Percentiles rank a stretch among this genome's conserved stretches.
These are phyloP conservation scores for Hylaea fasciaria DNA, from an alignment of 2,888 invertebrate genomes.

Conservation along the genomic window DNA sequence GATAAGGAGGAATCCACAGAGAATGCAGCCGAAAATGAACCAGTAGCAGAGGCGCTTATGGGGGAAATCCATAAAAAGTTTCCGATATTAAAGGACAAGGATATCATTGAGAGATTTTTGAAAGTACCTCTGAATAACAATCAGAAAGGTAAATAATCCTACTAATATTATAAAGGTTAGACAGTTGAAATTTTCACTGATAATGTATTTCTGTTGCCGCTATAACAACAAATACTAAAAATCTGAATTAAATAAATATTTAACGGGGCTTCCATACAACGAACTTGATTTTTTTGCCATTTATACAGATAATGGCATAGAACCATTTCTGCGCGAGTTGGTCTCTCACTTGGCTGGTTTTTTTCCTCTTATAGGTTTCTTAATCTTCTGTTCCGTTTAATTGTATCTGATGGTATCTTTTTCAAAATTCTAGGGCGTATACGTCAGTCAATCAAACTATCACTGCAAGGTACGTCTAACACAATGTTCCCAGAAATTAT, in stretches of 20 bases:
- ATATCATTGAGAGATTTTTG: constrained; percentile 59
- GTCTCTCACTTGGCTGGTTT: no score
- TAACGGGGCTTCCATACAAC: no score
- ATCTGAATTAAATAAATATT: no score
- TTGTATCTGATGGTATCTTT: neutral
- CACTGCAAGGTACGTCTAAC: constrained; percentile 63
- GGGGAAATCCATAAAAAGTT: constrained; percentile 52
- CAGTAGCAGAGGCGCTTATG: neutral
- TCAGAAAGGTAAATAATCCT: constrained; percentile 67
- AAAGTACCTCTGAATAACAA: constrained; percentile 69
- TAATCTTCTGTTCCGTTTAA: no score
- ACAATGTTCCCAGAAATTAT: constrained; percentile 66
- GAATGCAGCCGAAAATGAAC: neutral
- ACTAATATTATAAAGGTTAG: no score
- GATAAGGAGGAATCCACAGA: neutral
- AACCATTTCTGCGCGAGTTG: no score
- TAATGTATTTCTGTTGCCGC: no score
- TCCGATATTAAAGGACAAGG: constrained; percentile 64
- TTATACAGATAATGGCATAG: no score
- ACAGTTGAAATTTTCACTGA: no score
- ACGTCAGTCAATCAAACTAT: constrained; percentile 62
- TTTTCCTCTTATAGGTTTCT: no score
- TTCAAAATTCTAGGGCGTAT: constrained; percentile 65
- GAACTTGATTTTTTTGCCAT: no score
- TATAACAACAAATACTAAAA: no score